These are phyloP conservation scores for Agriopis marginaria DNA, from an alignment of 2,888 invertebrate genomes.

Conservation along the genomic window DNA sequence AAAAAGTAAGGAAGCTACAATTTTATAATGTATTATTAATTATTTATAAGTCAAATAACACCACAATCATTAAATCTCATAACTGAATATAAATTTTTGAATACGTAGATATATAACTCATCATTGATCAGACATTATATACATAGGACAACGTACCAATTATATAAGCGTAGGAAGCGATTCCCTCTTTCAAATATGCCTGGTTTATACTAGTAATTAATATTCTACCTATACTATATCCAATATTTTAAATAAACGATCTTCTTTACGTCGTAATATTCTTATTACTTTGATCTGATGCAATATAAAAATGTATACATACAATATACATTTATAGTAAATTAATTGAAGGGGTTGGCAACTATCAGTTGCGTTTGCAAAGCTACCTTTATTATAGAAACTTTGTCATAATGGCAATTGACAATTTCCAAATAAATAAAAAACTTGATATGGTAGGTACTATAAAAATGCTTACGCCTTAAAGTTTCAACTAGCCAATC, in stretches of 20 bases:
- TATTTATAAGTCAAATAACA: conserved; percentile 8
- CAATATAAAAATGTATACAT: too few species aligned
- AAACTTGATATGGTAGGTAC: too few species aligned
- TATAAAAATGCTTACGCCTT: too few species aligned
- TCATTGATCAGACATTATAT: too few species aligned
- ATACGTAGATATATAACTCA: too few species aligned
- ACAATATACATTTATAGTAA: background rate
- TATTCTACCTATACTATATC: background rate
- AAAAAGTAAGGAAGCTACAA: conserved; percentile 41
- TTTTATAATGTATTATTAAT: conserved; percentile 34
- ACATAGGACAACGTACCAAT: background rate
- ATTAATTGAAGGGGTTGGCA: too few species aligned
- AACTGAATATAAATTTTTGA: background rate
- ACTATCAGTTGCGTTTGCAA: too few species aligned
- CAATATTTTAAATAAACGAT: background rate
- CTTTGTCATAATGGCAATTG: too few species aligned
- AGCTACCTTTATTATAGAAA: too few species aligned
- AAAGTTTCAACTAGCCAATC: too few species aligned
- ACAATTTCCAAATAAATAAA: too few species aligned
- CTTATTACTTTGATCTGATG: background rate
- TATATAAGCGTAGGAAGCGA: background rate
- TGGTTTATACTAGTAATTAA: background rate
- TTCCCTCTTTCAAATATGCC: background rate
- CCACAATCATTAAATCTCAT: conserved; percentile 7
- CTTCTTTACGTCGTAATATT: background rate